phyloP scores from a whole-genome alignment of 2,113 vertebrate species.

The human (Homo sapiens) region DNA sequence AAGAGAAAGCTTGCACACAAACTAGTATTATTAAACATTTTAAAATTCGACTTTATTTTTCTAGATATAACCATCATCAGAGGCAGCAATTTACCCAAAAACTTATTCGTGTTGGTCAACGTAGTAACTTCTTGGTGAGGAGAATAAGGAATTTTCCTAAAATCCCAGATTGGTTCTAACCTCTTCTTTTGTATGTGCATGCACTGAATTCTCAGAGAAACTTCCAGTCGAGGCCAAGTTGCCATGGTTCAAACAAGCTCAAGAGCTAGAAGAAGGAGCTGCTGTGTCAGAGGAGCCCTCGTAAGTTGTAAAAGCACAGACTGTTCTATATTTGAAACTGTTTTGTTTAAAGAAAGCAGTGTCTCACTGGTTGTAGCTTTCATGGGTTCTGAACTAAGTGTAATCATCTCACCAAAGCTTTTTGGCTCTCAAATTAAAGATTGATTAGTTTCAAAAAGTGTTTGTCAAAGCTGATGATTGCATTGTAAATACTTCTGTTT shows the following conservation, averaged over 20 bases:
- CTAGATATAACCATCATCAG: conserved; percentile 32
- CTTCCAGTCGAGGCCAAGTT: conserved; percentile 94
- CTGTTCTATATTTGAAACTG: background rate
- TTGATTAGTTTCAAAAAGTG: background rate
- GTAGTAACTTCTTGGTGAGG: background rate
- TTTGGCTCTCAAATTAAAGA: background rate
- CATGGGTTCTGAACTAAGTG: background rate
- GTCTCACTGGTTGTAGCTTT: background rate
- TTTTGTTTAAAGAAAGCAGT: background rate
- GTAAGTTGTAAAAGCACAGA: conserved; percentile 86
- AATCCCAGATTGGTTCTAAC: conserved; percentile 10
- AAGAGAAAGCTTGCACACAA: background rate
- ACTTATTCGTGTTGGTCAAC: background rate
- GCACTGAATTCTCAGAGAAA: conserved; percentile 86
- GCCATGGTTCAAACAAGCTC: conserved; percentile 97
- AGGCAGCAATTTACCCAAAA: background rate
- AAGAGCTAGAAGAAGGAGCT: conserved; percentile 93
- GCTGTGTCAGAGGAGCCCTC: conserved; percentile 92
- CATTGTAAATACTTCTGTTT: background rate
- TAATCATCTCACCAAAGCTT: background rate
- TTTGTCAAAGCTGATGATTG: background rate
- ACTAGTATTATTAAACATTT: conserved; percentile 20
- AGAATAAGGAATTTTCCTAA: background rate
- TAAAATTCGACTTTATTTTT: conserved; percentile 20
- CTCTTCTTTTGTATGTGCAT: conserved; percentile 53